Evolutionary conservation across 2,797 vertebrate species (phyloP).

Genomic region (Echeneis naucrates): DNA sequence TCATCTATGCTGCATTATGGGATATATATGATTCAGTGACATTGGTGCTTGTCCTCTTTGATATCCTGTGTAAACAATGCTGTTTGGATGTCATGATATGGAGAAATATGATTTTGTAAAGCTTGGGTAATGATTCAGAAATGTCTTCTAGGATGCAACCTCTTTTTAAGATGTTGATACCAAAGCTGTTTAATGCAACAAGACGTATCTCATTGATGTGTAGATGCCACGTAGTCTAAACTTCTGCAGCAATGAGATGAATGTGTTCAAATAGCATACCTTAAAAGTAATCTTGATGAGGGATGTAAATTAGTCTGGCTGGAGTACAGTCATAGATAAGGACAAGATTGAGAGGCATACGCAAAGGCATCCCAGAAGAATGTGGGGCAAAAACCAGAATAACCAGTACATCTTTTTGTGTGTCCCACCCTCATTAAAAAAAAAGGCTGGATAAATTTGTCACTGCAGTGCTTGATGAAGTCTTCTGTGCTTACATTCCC

Average conservation of each 20-base stretch:
- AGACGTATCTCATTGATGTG: too few species aligned
- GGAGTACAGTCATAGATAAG: background rate
- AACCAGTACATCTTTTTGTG: slow-evolving; percentile 3
- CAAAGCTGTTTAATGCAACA: background rate
- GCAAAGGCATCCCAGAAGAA: slow-evolving; percentile 7
- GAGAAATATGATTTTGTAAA: too few species aligned
- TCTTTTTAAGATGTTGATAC: background rate
- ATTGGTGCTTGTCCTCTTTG: too few species aligned
- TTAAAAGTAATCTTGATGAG: slow-evolving; percentile 38
- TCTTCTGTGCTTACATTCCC: slow-evolving; percentile 68
- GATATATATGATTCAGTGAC: too few species aligned
- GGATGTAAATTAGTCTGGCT: slow-evolving; percentile 9
- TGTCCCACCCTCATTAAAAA: background rate
- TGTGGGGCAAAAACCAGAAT: slow-evolving; percentile 4
- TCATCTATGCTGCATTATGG: too few species aligned
- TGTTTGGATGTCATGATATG: background rate
- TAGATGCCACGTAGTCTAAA: slow-evolving; percentile 10
- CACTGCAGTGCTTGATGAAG: slow-evolving; percentile 21
- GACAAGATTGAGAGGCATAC: background rate
- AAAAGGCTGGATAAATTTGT: slow-evolving; percentile 6
- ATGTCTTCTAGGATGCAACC: background rate
- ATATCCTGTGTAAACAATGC: too few species aligned
- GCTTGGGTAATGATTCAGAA: background rate
- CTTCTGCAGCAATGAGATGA: slow-evolving; percentile 8
- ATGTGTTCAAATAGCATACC: slow-evolving; percentile 34